Evolutionary conservation across 2,113 vertebrate genomes (phyloP), one percentile per base, ranked within the genome.

Genomic region (Alligator sinensis): DNA sequence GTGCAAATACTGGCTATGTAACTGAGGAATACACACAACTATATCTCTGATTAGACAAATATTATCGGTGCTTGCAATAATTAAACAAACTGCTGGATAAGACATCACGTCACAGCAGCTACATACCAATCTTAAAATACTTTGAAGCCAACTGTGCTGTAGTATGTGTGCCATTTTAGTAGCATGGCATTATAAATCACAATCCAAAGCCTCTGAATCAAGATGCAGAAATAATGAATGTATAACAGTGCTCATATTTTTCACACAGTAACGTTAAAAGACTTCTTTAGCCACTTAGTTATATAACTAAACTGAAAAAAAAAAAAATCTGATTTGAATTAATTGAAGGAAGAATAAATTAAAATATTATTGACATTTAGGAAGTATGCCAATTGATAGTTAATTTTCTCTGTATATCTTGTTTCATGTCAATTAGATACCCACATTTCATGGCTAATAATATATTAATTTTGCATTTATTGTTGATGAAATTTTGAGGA

Each of bases 291-390:
- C 70, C 77, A 88, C 82, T 87, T 86, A 19, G 6, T 84, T 96
- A 90, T 86, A 74, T 82, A 93, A 82, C 38, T 74, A 90, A 95
- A 82, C 11, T 74, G 63, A 91, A 90, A 91, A 87, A 91, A 90
- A 91, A 87, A 47, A 90, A 94, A 97, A 95, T 91, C 90, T 89
- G 77, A 92, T 91, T 94, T 96, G 28, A 93, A 90, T 91, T 95
- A 95, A 89, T 93, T 94, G 90, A 90, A 77, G 54, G 92, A 96
- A 95, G 78, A 75, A 68, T 54, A 80, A 95, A 91, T 90, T 63
- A 80, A 93, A 96, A 96, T 85, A 92, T 77, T 91, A 94, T 93
- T 94, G 27, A 76, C 63, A 77, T 81, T 89, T 93, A 93, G 60
- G 81, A 91, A 82, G 25, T 77, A 60, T 77, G 47, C 4, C 89